Evolutionary conservation across 2,113 vertebrate genomes (phyloP).

Genomic region (Zosterops japonicus): DNA sequence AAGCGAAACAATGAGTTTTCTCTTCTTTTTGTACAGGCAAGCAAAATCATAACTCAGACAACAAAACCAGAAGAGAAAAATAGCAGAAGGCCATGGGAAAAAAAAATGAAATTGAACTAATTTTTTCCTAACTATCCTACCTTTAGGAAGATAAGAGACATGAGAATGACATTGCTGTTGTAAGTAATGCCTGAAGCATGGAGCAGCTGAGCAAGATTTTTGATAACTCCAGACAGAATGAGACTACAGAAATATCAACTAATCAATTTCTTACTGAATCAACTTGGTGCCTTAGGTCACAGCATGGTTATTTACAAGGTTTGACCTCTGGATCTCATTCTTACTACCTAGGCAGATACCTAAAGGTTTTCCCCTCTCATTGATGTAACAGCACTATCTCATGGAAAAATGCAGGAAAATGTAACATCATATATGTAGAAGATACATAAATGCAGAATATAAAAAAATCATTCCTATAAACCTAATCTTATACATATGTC

Average conservation of each 20-base stretch:
- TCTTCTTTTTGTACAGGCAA: not conserved
- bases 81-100: not conserved
- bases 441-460: not conserved
- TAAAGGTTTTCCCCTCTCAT: not conserved
- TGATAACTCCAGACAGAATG: constrained; percentile 15
- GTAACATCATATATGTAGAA: not conserved
- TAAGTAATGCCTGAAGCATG: not conserved
- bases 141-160: not conserved
- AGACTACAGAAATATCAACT: constrained; percentile 20
- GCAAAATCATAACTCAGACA: not conserved
- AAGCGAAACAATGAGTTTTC: not conserved
- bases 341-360: not conserved
- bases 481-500: not conserved
- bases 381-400: not conserved
- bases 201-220: not conserved
- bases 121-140: not conserved
- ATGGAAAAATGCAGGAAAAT: not conserved
- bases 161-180: not conserved
- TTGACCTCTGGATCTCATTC: not conserved
- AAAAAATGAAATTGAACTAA: not conserved
- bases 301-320: not conserved
- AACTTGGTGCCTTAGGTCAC: not conserved
- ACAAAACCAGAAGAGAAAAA: not conserved
- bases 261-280: constrained; percentile 24
- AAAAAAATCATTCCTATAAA: not conserved